A percentile compares a stretch with the other conserved stretches of the same genome.
Conservation (phyloP, 2,113 vertebrate species). For the Oxyura jamaicensis region DNA sequence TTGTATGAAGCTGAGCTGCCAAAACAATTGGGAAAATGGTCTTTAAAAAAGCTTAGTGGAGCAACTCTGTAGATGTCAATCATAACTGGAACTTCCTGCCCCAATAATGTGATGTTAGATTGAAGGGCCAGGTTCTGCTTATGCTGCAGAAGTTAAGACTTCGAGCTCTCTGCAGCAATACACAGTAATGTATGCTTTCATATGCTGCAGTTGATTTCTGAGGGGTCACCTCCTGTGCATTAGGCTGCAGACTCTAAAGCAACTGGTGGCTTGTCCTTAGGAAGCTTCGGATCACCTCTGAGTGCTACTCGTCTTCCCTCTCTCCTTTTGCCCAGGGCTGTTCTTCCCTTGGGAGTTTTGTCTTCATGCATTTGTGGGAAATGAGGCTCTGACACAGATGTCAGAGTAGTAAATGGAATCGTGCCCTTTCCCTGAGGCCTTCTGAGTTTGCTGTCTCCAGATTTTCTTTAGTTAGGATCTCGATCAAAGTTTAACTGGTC, state of each 20-base stretch:
- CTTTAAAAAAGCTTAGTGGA: neutral
- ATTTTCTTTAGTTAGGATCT: neutral
- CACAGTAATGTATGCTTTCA: neutral
- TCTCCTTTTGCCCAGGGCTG: neutral
- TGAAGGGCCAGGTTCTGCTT: neutral
- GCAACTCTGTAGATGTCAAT: neutral
- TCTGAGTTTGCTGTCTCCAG: neutral
- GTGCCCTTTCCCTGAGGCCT: neutral
- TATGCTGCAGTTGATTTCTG: fast-evolving
- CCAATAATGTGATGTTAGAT: neutral
- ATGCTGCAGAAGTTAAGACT: fast-evolving
- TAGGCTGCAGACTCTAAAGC: neutral
- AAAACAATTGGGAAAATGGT: neutral
- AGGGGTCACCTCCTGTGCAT: neutral
- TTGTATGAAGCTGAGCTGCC: neutral
- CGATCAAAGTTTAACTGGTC: neutral
- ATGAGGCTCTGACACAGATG: neutral
- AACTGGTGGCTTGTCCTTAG: too few species aligned
- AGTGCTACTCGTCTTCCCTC: neutral
- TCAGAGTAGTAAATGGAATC: neutral
- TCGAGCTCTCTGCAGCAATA: neutral
- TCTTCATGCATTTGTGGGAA: fast-evolving
- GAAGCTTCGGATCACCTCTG: neutral
- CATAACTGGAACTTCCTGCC: neutral
- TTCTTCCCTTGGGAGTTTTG: neutral